Percentiles rank a stretch among this genome's conserved stretches.
phyloP scores from a whole-genome alignment of 2,888 invertebrate species.

The Drosophila helvetica region DNA sequence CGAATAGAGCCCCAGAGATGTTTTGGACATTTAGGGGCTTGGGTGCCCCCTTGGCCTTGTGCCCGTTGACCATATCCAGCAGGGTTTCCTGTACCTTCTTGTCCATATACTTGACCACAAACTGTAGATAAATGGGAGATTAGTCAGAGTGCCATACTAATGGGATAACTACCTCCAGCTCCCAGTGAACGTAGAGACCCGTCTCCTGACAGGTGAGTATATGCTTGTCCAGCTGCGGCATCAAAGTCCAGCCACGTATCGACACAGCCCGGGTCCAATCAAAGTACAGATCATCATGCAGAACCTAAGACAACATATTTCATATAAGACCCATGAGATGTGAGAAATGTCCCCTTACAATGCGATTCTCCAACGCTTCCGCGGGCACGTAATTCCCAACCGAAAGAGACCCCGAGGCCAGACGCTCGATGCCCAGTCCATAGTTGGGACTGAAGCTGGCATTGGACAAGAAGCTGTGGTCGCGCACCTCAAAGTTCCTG shows the following conservation, averaged over 20 bases:
- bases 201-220: slow-evolving; percentile 76
- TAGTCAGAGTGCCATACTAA: background rate
- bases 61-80: slow-evolving; percentile 63
- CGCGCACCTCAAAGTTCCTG: slow-evolving; percentile 75
- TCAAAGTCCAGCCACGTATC: slow-evolving; percentile 81
- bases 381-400: slow-evolving; percentile 78
- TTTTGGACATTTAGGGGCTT: slow-evolving; percentile 75
- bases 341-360: slow-evolving; percentile 59
- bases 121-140: background rate
- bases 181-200: slow-evolving; percentile 81
- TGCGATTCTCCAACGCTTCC: slow-evolving; percentile 74
- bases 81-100: slow-evolving; percentile 74
- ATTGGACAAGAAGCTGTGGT: slow-evolving; percentile 75
- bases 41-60: slow-evolving; percentile 67
- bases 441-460: slow-evolving; percentile 74
- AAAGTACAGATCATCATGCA: slow-evolving; percentile 80
- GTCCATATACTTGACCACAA: slow-evolving; percentile 71
- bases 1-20: slow-evolving; percentile 80
- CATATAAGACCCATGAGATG: no score
- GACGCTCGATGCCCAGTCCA: slow-evolving; percentile 81
- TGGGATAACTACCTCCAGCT: slow-evolving; percentile 65
- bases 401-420: slow-evolving; percentile 73
- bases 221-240: slow-evolving; percentile 78
- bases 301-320: slow-evolving; percentile 58
- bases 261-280: slow-evolving; percentile 82